These are phyloP conservation scores for Tringa solitaria DNA, from an alignment of 2,113 vertebrate genomes.

Conservation along the genomic window DNA sequence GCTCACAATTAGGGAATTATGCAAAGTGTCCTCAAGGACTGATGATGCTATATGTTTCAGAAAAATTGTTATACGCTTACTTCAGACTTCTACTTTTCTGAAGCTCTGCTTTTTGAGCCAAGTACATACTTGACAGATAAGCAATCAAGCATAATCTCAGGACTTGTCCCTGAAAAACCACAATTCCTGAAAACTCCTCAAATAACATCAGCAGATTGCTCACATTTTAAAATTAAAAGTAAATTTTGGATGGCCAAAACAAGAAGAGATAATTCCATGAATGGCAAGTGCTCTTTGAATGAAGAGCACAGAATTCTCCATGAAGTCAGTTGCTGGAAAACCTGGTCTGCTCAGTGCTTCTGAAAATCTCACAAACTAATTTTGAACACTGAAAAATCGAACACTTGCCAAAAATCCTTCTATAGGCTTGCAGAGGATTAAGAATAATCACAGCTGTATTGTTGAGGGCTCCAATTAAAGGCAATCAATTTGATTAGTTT, in stretches of 20 bases:
- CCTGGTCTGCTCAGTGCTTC: neutral
- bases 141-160: neutral
- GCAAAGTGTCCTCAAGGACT: conserved; percentile 4
- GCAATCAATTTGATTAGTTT: conserved; percentile 33
- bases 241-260: neutral
- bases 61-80: neutral
- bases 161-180: neutral
- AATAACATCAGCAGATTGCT: neutral
- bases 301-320: neutral
- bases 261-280: neutral
- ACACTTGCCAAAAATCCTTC: neutral
- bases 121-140: neutral
- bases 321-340: neutral
- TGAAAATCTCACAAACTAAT: neutral
- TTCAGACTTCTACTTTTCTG: neutral
- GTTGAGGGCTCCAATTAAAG: neutral
- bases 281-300: neutral
- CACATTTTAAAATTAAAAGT: neutral
- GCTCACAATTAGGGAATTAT: neutral
- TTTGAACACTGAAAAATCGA: neutral
- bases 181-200: neutral
- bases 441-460: conserved; percentile 3
- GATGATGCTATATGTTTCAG: neutral
- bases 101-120: neutral
- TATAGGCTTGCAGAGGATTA: neutral